Evolutionary conservation across 2,797 vertebrate species (phyloP).

Genomic region (Erethizon dorsatum): DNA sequence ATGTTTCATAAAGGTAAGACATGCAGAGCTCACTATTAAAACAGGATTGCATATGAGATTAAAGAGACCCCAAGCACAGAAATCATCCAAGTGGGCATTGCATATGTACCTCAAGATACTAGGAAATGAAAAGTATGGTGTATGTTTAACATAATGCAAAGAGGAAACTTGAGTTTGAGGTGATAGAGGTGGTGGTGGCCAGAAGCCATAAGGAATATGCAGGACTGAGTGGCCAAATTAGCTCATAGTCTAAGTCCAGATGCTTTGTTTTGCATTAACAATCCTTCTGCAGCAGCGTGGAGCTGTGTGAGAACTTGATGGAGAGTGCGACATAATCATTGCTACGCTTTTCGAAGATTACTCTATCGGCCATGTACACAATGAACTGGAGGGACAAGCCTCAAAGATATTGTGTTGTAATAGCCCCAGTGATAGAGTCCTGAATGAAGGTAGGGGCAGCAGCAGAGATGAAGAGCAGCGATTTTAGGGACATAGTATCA

Average conservation of each 20-base stretch:
- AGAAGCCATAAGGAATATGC: neutral
- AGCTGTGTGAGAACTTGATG: neutral
- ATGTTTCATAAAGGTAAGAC: neutral
- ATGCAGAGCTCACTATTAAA: neutral
- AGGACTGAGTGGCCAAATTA: neutral
- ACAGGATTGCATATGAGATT: neutral
- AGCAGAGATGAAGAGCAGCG: neutral
- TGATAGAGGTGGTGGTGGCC: neutral
- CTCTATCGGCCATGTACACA: neutral
- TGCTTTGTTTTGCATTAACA: neutral
- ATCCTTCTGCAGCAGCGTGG: neutral
- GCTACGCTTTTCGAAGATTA: neutral
- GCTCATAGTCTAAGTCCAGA: neutral
- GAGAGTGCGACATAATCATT: neutral
- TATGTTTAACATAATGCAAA: neutral
- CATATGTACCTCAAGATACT: neutral
- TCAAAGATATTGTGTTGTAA: neutral
- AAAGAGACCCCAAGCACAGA: neutral
- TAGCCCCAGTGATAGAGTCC: neutral
- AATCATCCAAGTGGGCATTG: neutral
- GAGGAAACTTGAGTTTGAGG: neutral
- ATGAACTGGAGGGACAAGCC: neutral
- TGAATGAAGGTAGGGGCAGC: neutral
- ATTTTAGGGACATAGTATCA: neutral
- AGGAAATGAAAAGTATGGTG: neutral